Conservation (phyloP, 2,113 vertebrate genomes). For the Ceuthmochares aereus region DNA sequence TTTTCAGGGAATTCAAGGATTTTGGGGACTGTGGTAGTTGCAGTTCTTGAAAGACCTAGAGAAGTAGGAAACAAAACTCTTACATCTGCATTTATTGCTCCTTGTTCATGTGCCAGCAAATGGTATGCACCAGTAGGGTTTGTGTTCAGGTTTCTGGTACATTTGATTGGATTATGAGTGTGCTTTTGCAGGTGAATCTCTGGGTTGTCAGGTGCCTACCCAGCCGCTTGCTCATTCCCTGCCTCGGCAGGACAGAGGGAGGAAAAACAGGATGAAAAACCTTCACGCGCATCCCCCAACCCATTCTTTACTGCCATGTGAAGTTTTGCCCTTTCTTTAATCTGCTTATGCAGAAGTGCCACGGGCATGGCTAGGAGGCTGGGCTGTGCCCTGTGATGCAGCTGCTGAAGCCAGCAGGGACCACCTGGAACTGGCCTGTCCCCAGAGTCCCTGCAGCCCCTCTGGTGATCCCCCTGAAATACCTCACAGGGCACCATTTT, state of each 20-base stretch:
- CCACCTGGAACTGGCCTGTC: rapidly evolving
- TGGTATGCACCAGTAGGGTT: background rate
- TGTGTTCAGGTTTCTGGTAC: background rate
- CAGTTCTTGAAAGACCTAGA: background rate
- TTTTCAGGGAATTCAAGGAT: background rate
- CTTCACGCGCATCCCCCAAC: background rate
- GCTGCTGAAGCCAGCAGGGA: background rate
- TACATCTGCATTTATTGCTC: background rate
- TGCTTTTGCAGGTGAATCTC: background rate
- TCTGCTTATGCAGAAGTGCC: rapidly evolving
- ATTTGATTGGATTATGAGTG: rapidly evolving
- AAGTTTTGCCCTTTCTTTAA: background rate
- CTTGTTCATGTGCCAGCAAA: too few species aligned
- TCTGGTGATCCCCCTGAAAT: rapidly evolving
- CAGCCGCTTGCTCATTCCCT: rapidly evolving
- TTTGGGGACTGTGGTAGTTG: background rate
- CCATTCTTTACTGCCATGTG: rapidly evolving
- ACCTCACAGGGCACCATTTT: rapidly evolving
- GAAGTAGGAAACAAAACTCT: background rate
- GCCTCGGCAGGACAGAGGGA: background rate
- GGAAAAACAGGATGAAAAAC: background rate
- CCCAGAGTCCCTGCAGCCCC: rapidly evolving
- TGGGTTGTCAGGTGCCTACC: rapidly evolving
- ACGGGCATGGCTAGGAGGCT: rapidly evolving
- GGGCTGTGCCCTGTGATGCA: rapidly evolving